These are phyloP conservation scores for Otolemur garnettii DNA, from an alignment of 2,113 vertebrate species.

Conservation along the genomic window DNA sequence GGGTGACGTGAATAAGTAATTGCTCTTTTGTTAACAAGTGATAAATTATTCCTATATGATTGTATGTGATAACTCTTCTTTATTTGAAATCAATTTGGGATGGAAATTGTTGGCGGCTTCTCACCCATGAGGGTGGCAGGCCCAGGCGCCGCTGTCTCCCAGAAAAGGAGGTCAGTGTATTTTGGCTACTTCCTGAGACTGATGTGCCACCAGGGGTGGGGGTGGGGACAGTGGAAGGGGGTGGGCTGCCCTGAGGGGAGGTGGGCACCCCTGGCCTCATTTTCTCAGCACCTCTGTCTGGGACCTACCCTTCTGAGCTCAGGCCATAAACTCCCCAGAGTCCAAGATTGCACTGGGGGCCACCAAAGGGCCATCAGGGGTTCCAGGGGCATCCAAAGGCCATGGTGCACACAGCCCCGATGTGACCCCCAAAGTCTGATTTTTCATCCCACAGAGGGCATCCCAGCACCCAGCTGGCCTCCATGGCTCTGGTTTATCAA, in stretches of 20 bases:
- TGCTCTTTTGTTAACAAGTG: conserved; percentile 81
- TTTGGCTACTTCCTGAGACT: conserved; percentile 67
- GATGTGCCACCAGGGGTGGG: background rate
- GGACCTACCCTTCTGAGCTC: background rate
- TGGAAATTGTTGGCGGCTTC: conserved; percentile 75
- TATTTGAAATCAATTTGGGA: conserved; percentile 82
- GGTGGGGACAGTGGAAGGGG: background rate
- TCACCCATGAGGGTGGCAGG: conserved; percentile 71
- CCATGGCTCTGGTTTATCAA: background rate
- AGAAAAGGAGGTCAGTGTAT: conserved; percentile 81
- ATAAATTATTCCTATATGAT: conserved; percentile 83
- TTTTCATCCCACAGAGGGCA: background rate
- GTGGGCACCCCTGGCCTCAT: background rate
- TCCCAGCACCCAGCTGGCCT: background rate
- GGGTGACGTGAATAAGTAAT: conserved; percentile 65
- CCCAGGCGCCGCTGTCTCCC: conserved; percentile 54
- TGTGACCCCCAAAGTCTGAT: background rate
- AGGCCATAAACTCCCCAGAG: background rate
- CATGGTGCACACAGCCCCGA: background rate
- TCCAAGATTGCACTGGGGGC: background rate
- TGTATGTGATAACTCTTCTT: conserved; percentile 78
- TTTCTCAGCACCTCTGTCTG: background rate
- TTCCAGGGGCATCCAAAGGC: background rate
- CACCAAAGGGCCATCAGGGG: background rate
- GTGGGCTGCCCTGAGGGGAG: background rate